Evolutionary conservation across 2,113 vertebrate genomes (phyloP).

Genomic region (Xenopus tropicalis): UCB_Xtro_10.0 CM004443.2:31271501-31272000

Average conservation of each 20-base stretch:
- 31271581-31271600: constrained; percentile 8
- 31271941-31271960: no score
- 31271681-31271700: constrained; percentile 1
- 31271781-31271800: no score
- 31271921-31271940: no score
- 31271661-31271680: not conserved
- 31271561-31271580: constrained; percentile 4
- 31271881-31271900: no score
- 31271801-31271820: no score
- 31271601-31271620: constrained; percentile 14
- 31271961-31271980: no score
- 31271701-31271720: not conserved
- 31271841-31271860: no score
- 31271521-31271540: constrained; percentile 1
- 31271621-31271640: constrained; percentile 4
- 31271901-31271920: no score
- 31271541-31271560: not conserved
- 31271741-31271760: not conserved
- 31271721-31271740: not conserved
- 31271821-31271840: no score
- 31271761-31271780: not conserved
- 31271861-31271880: no score
- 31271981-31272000: no score
- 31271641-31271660: not conserved
- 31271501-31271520: constrained; percentile 6